Base-by-base conservation (phyloP, 2,797 vertebrate genomes). In the Argentina silus region DNA sequence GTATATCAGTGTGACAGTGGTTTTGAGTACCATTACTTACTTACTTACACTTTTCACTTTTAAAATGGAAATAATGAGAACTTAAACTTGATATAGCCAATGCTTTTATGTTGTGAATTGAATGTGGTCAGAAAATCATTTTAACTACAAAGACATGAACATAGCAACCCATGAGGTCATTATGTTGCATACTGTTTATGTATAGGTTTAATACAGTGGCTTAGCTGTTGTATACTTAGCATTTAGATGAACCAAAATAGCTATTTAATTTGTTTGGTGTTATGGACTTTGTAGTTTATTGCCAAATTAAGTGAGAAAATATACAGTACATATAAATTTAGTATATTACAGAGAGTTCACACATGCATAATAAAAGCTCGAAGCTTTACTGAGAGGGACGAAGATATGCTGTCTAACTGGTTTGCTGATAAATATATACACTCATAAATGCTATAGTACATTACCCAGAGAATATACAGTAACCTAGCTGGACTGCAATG, bases 371-470 rank as follows among this genome's bases (percentile, higher is more conserved):
- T 69, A 63, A 72, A 63, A 79, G 73, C 3, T 63, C 21, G 45
- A 21, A 55, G 63, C 19, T 42, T 42, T 57, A 19, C 5, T 14
- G 62, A 51, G 9, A 60, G 66, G 75, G 67, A 70, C 73, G 73
- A 47, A 21, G 10, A 67, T 53, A 51, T n/a, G 19, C 11, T 48
- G 14, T 48, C 62, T 47, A 14, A 12, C 27, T 57, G 55, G 19
- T 57, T 57, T 44, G 14, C 4, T 17, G n/a, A n/a, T 27, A 9
- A 6, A 69, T 69, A 64, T 23, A 0, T 78, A 74, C 69, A 75
- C 72, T 79, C 0, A 60, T 55, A 43, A 63, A 68, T 53, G 48
- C 64, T 43, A 14, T 86, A 84, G 76, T 87, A 87, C 87, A 88
- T 77, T 19, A 11, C 19, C 19, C 7, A 3, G 17, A 56, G 14